Conservation (phyloP, 2,888 invertebrate genomes). For the Dilophus febrilis region DNA sequence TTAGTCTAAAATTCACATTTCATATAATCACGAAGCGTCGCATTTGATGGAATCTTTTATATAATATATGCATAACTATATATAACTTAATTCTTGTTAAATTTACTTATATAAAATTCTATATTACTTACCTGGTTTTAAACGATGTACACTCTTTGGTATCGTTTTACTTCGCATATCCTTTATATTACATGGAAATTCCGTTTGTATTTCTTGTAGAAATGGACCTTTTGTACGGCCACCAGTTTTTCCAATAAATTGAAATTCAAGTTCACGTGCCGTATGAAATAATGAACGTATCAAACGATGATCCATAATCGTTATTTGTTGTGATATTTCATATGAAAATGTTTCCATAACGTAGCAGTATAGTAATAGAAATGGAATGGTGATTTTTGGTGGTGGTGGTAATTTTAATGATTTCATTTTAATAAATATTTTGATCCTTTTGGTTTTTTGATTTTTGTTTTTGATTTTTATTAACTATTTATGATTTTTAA, state of each 20-base stretch:
- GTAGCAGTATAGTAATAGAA: too few relatives aligned
- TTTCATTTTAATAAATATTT: too few relatives aligned
- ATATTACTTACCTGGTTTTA: slow-evolving; percentile 24
- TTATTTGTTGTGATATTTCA: slow-evolving; percentile 1
- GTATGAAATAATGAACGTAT: slow-evolving; percentile 12
- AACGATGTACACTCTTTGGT: slow-evolving; percentile 32
- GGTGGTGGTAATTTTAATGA: too few relatives aligned
- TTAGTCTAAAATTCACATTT: background rate
- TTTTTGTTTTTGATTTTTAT: too few relatives aligned
- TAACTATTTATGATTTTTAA: too few relatives aligned
- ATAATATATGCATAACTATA: too few relatives aligned
- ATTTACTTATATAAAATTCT: background rate
- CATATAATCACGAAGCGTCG: too few relatives aligned
- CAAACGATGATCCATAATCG: slow-evolving; percentile 1
- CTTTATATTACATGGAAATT: slow-evolving; percentile 19
- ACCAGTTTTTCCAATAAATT: slow-evolving; percentile 12
- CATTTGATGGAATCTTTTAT: too few relatives aligned
- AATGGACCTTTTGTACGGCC: slow-evolving; percentile 9
- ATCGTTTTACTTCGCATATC: slow-evolving; percentile 14
- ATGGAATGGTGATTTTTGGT: too few relatives aligned
- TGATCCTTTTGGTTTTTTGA: too few relatives aligned
- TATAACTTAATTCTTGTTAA: background rate
- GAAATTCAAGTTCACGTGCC: slow-evolving; percentile 13
- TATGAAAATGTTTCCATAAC: too few relatives aligned
- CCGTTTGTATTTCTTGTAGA: slow-evolving; percentile 12